Conservation (phyloP, 2,888 invertebrate species). For the Latheticus oryzae region DNA sequence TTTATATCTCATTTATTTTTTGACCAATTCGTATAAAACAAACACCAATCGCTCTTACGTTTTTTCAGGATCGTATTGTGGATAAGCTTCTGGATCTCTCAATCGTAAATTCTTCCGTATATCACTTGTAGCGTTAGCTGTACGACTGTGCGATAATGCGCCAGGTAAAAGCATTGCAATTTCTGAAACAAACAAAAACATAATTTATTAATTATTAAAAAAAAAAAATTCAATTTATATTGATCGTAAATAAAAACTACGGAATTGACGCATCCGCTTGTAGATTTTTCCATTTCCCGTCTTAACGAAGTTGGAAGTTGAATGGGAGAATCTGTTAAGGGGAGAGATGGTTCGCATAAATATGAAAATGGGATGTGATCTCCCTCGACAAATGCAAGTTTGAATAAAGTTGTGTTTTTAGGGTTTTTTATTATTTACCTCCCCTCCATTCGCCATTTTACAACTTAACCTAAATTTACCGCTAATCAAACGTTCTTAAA, state of each 20-base stretch:
- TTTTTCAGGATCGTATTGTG: constrained; percentile 76
- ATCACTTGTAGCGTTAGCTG: constrained; percentile 83
- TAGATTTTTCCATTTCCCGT: constrained; percentile 25
- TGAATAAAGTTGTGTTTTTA: no score
- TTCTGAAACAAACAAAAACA: constrained; percentile 69
- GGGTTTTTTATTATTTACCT: no score
- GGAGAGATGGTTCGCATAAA: constrained; percentile 10
- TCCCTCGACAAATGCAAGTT: no score
- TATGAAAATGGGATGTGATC: constrained; percentile 22
- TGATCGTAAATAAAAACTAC: constrained; percentile 20
- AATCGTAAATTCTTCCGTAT: constrained; percentile 83
- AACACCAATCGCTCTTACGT: constrained; percentile 71
- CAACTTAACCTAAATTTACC: no score
- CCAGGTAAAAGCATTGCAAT: constrained; percentile 87
- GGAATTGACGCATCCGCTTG: constrained; percentile 5
- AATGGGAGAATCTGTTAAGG: constrained; percentile 20
- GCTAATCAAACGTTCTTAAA: no score
- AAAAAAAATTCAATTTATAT: constrained; percentile 44
- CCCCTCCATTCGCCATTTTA: no score
- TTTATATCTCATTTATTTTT: neutral
- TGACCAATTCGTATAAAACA: neutral
- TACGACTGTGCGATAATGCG: constrained; percentile 78
- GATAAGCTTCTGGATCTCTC: constrained; percentile 78
- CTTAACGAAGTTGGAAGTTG: constrained; percentile 18
- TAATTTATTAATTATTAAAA: constrained; percentile 58